Conservation (phyloP, 1,140 invertebrate genomes). For the Thaumatotibia leucotreta region DNA sequence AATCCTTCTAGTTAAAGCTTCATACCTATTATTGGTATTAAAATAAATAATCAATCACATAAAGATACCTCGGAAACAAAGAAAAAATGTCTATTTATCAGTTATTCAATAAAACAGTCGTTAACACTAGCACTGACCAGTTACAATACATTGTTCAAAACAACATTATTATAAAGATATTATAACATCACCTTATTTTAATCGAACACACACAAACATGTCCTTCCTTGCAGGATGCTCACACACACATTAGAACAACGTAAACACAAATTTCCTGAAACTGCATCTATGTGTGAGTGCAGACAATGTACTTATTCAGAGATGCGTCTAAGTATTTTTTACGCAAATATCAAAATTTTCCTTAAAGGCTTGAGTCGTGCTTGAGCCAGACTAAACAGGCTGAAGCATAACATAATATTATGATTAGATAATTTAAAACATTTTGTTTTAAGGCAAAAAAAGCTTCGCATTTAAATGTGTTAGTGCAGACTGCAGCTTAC, state of each 20-base stretch:
- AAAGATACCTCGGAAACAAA: slow-evolving; percentile 15
- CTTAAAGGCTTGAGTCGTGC: background rate
- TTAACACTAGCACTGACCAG: slow-evolving; percentile 1
- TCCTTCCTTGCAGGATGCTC: slow-evolving; percentile 16
- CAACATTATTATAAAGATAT: slow-evolving; percentile 12
- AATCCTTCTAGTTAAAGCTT: background rate
- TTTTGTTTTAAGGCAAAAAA: background rate
- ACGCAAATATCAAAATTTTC: background rate
- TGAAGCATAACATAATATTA: too few relatives aligned
- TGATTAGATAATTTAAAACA: background rate
- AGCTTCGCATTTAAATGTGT: slow-evolving; percentile 20
- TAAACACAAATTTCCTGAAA: slow-evolving; percentile 16
- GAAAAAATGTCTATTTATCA: slow-evolving; percentile 5
- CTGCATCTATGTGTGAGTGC: background rate
- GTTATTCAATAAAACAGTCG: slow-evolving; percentile 7
- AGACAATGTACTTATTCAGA: background rate
- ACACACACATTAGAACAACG: slow-evolving; percentile 5
- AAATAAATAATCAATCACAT: background rate
- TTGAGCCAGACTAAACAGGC: too few relatives aligned
- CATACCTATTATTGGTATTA: too few relatives aligned
- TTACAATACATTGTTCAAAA: slow-evolving; percentile 21
- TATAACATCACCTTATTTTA: slow-evolving; percentile 15
- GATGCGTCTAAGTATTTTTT: background rate
- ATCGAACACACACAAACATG: slow-evolving; percentile 4
- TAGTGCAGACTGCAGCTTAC: slow-evolving; percentile 52